Evolutionary conservation across 2,888 invertebrate species (phyloP), one percentile per base, ranked within the genome.

Genomic region (Scrobipalpa costella): DNA sequence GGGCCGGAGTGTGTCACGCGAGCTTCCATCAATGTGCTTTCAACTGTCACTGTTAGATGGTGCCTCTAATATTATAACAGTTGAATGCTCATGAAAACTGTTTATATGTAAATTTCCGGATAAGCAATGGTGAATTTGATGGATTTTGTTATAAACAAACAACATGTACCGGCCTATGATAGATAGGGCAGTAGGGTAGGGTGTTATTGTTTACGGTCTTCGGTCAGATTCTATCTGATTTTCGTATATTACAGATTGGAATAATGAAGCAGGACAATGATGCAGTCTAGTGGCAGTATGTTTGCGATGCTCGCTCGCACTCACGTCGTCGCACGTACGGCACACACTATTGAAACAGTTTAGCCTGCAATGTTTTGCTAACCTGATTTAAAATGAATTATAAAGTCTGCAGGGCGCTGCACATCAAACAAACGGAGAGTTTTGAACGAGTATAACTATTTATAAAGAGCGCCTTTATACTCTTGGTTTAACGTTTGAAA

Each of bases 1-100:
- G 62, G 70, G 75, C 73, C 76, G 15, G 47, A 47, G 75, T 76
- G 76, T 82, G 84, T 80, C 85, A 85, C 81, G 83, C 80, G 77
- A 84, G 78, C 81, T 81, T 83, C 79, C 78, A 80, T 83, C 81
- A 80, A 79, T 79, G 79, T 79, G 78, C 78, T 81, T 80, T 81
- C 77, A 78, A 74, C 85, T 83, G 83, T 84, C 83, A 83, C 76
- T 73, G 74, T 76, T 76, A 72, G 73, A 74, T 73, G 72, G 67
- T 70, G 71, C 69, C 66, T 68, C 65, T 73, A 70, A 74, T 66
- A 71, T 69, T 71, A 73, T 69, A 74, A 71, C 70, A 68, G 72
- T 71, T 71, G 67, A 65, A 63, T 66, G 63, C 52, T 64, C 59
- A 59, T 49, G 52, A 62, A 63, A 55, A 67, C 65, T 64, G 65